phyloP scores from a whole-genome alignment of 2,888 invertebrate species.

The Trachelus iudaicus region DNA sequence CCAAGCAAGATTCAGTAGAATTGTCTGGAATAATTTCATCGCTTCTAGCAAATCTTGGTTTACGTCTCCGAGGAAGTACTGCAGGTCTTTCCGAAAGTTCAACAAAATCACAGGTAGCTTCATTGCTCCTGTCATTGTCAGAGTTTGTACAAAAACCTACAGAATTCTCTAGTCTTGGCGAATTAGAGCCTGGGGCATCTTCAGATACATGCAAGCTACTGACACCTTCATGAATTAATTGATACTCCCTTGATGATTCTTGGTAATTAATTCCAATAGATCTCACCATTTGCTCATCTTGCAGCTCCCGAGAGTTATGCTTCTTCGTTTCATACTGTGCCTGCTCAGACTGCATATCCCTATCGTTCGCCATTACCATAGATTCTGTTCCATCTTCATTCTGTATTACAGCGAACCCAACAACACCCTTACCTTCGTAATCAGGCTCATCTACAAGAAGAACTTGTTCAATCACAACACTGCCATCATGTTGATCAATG shows the following conservation, averaged over 20 bases:
- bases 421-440: constrained; percentile 41
- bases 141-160: constrained; percentile 13
- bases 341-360: constrained; percentile 6
- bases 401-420: constrained; percentile 54
- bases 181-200: background rate
- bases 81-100: background rate
- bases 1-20: background rate
- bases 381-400: constrained; percentile 48
- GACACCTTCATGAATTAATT: constrained; percentile 36
- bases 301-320: background rate
- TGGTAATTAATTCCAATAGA: constrained; percentile 19
- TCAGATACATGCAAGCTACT: constrained; percentile 37
- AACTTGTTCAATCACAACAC: constrained; percentile 48
- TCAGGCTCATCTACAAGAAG: constrained; percentile 43
- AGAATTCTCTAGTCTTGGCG: constrained; percentile 20
- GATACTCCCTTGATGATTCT: constrained; percentile 25
- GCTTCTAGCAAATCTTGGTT: background rate
- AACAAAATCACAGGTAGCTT: constrained; percentile 11
- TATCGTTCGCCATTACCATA: constrained; percentile 40
- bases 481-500: constrained; percentile 37
- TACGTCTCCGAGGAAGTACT: background rate
- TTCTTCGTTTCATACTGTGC: background rate
- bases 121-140: constrained; percentile 20
- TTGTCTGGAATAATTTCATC: background rate
- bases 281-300: constrained; percentile 7